Evolutionary conservation across 2,113 vertebrate genomes (phyloP).

Genomic region (Triplophysa rosa): DNA sequence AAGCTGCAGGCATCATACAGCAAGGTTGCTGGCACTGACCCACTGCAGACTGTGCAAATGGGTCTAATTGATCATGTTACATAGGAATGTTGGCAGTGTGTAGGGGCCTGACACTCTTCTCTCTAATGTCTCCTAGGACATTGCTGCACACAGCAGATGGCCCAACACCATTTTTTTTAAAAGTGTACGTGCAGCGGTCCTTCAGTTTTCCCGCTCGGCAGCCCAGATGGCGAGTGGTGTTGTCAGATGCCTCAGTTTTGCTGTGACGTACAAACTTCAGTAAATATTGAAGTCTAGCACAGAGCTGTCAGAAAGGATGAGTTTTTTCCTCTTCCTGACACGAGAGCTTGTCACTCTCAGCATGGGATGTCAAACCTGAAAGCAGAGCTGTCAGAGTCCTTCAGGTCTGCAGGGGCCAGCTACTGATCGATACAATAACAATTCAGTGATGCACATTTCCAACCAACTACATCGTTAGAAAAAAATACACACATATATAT

Average conservation of each 20-base stretch:
- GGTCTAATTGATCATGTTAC: slow-evolving; percentile 68
- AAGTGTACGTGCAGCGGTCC: slow-evolving; percentile 1
- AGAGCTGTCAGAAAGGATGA: not conserved
- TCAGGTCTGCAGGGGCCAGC: no score
- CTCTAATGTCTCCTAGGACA: slow-evolving; percentile 65
- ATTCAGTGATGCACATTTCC: not conserved
- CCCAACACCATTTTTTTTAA: slow-evolving; percentile 61
- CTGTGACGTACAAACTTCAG: slow-evolving; percentile 52
- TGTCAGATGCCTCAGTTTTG: slow-evolving; percentile 49
- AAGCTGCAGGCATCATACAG: slow-evolving; percentile 28
- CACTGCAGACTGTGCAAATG: slow-evolving; percentile 57
- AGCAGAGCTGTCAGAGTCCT: not conserved
- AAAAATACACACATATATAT: no score
- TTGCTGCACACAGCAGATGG: slow-evolving; percentile 63
- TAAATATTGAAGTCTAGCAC: slow-evolving; percentile 51
- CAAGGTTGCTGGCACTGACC: slow-evolving; percentile 37
- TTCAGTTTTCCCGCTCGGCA: slow-evolving; percentile 42
- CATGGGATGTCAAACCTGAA: not conserved
- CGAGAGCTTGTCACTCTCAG: slow-evolving; percentile 1
- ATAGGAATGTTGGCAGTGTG: slow-evolving; percentile 56
- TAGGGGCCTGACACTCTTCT: slow-evolving; percentile 50
- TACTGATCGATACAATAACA: not conserved
- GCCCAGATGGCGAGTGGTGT: slow-evolving; percentile 63
- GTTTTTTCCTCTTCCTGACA: not conserved
- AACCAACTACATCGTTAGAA: not conserved